Evolutionary conservation across 2,888 invertebrate species (phyloP).

Genomic region (Antheraea assamensis): DNA sequence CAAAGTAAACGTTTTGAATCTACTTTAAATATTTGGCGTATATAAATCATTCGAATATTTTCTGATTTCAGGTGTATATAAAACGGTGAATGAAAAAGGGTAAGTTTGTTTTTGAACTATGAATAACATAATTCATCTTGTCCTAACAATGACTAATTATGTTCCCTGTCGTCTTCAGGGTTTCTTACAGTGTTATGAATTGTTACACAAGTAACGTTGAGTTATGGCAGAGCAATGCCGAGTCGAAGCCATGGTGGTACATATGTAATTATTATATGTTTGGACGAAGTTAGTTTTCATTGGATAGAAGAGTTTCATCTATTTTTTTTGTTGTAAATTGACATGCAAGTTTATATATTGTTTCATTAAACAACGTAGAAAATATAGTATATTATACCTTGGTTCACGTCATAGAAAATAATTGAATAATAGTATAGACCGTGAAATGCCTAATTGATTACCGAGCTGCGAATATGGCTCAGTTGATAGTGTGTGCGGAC

Average conservation of each 20-base stretch:
- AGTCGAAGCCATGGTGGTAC: slow-evolving; percentile 71
- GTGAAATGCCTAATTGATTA: no score
- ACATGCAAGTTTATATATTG: not conserved
- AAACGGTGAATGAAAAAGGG: slow-evolving; percentile 59
- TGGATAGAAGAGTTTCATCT: not conserved
- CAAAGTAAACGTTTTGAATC: no score
- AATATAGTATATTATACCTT: not conserved
- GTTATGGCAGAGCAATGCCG: slow-evolving; percentile 55
- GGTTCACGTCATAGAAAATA: not conserved
- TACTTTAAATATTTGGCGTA: not conserved
- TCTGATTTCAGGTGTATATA: slow-evolving; percentile 62
- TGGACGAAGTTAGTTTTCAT: not conserved
- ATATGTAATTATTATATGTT: slow-evolving; percentile 10
- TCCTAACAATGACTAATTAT: slow-evolving; percentile 26
- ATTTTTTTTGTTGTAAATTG: not conserved
- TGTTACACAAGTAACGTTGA: slow-evolving; percentile 64
- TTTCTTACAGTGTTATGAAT: slow-evolving; percentile 60
- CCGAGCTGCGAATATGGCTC: no score
- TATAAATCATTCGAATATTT: slow-evolving; percentile 5
- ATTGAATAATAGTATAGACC: not conserved
- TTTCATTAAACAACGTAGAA: not conserved
- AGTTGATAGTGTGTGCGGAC: no score
- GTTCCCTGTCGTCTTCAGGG: slow-evolving; percentile 46
- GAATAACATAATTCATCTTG: slow-evolving; percentile 11
- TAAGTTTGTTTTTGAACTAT: slow-evolving; percentile 40